Evolutionary conservation across 2,797 vertebrate genomes (phyloP), one percentile per base, ranked within the genome.

Genomic region (Muraenolepis orangiensis): DNA sequence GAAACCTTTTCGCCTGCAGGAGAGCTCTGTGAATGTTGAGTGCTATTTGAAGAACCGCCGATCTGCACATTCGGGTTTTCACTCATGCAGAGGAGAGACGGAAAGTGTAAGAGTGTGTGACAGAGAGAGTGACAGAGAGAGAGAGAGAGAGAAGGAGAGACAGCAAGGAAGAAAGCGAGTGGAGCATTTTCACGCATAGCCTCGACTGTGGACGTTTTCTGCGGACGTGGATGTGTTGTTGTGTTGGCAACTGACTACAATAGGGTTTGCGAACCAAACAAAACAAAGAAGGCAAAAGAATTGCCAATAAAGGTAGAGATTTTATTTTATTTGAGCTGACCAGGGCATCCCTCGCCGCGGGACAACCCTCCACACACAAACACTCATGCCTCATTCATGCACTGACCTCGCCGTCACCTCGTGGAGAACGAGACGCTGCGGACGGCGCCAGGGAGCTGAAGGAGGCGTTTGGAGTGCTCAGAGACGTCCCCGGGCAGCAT

Each of bases 381-480:
- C 57, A 51, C 57, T 66, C 57, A 57, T 32, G 38, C 51, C 72
- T 66, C 30, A 61, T 61, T 28, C 51, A 66, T 13, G 31, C 23
- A 8, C 69, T 74, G 72, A 71, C 76, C 77, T 71, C 23, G 12
- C 38, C 42, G 8, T 72, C 69, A 78, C 66, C 72, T 78, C 46
- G 61, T 42, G 38, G 66, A n/a, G 23, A 74, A 40, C 36, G 23
- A 42, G n/a, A 46, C 32, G 64, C 18, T 23, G 70, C 30, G 69
- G 72, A 71, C 26, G 42, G 14, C n/a, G n/a, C n/a, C 69, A 3
- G 70, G 42, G 12, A n/a, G 71, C 66, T 69, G 36, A 67, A 69
- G 72, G 72, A 67, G 51, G 57, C 23, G 23, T 74, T 28, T 46
- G 20, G 11, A 29, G 34, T 31, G 42, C 34, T n/a, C 66, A 18